Conservation (phyloP, 2,888 invertebrate species). For the Poecilus cupreus region DNA sequence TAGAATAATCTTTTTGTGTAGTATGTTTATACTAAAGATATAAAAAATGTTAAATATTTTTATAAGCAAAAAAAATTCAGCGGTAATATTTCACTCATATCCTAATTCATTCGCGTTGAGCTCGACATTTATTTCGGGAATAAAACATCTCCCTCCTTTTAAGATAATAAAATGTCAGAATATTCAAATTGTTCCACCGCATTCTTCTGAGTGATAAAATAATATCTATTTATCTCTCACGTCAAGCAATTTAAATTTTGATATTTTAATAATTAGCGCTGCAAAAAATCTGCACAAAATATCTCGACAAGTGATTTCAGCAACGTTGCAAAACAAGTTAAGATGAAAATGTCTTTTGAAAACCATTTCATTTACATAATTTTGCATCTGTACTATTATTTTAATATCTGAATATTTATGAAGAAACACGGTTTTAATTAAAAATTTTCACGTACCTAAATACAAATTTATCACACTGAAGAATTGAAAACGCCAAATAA, state of each 20-base stretch:
- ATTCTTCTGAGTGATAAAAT: not conserved
- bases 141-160: not conserved
- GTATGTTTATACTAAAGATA: no score
- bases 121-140: no score
- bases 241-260: not conserved
- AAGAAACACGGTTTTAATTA: not conserved
- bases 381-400: not conserved
- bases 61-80: no score
- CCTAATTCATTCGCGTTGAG: no score
- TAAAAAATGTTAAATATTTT: no score
- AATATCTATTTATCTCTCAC: not conserved
- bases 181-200: no score
- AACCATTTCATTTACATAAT: conserved; percentile 4
- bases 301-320: not conserved
- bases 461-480: not conserved
- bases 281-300: not conserved
- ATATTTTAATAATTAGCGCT: not conserved
- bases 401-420: conserved; percentile 21
- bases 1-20: no score
- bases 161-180: no score
- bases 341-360: not conserved
- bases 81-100: no score
- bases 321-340: not conserved
- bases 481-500: not conserved
- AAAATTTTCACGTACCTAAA: not conserved